Evolutionary conservation across 2,888 invertebrate species (phyloP).

Genomic region (Crocallis elinguaria): DNA sequence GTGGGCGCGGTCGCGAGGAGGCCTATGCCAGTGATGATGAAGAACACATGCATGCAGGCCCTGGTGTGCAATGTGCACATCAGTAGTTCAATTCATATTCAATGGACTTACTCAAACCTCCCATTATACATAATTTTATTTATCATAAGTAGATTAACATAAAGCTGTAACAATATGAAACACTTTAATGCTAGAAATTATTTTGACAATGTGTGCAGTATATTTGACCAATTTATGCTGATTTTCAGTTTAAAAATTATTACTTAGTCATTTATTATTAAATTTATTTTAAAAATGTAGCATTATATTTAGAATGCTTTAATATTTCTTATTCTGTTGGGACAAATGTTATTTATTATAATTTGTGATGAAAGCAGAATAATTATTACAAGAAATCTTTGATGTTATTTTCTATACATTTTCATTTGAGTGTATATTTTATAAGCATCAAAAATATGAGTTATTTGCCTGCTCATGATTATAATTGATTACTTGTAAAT

Average conservation of each 20-base stretch:
- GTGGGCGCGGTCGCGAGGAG: conserved; percentile 85
- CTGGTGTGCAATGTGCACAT: conserved; percentile 92
- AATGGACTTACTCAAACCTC: conserved; percentile 71
- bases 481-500: background rate
- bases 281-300: too few species aligned
- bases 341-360: background rate
- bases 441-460: background rate
- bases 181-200: conserved; percentile 51
- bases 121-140: conserved; percentile 57
- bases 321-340: background rate
- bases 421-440: background rate
- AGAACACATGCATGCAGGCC: conserved; percentile 83
- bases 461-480: conserved; percentile 9
- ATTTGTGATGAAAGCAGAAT: too few species aligned
- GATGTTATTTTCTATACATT: background rate
- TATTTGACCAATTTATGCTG: conserved; percentile 47
- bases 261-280: too few species aligned
- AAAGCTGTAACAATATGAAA: conserved; percentile 55
- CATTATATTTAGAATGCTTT: background rate
- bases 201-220: conserved; percentile 48
- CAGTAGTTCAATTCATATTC: conserved; percentile 86
- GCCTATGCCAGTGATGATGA: conserved; percentile 89
- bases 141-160: conserved; percentile 72
- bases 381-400: background rate
- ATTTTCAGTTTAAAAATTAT: conserved; percentile 17